Base-by-base conservation (phyloP, 2,797 vertebrate genomes). In the Galagoides demidoff region DNA sequence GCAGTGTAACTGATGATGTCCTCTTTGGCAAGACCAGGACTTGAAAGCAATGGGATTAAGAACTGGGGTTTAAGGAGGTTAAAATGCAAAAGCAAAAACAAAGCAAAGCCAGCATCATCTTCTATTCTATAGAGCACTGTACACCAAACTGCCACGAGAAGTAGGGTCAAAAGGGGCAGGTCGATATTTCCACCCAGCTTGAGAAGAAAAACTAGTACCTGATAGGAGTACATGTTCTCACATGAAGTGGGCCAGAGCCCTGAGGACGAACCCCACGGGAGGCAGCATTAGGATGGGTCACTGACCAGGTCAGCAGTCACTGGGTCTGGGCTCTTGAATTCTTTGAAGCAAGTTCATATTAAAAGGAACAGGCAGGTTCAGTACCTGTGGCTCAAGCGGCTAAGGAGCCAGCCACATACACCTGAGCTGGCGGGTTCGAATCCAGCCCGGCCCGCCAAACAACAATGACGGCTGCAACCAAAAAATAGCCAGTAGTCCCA, bases 311-410 rank as follows among this genome's bases (percentile, higher is more conserved):
- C 89, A 84, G 68, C n/a, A 39, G 74, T 39, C 78, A 71, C 29
- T 49, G 10, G 31, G 34, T 34, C 90, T 70, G 25, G 81, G 64
- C 89, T 70, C 76, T 83, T 27, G 52, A 68, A 52, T 71, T 92
- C 82, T 90, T 95, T 3, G 0, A 84, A 95, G 57, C 52, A 85
- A 90, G 84, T 81, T 64, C 76, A 71, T 70, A 76, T 92, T 89
- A 92, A 93, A 92, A 63, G 66, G 55, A 86, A 81, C 34, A 71
- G 52, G 57, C 34, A 84, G 39, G 39, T 6, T 39, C 4, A 6
- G 39, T 6, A 6, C 39, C 39, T 39, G 39, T 39, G 39, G 39
- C 39, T 39, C 39, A 39, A 5, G 39, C 39, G 5, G 39, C 39
- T 39, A 39, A 39, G 39, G 39, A 39, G 39, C 39, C 5, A 5